Evolutionary conservation across 2,797 vertebrate species (phyloP).

Genomic region (Sarcophilus harrisii): DNA sequence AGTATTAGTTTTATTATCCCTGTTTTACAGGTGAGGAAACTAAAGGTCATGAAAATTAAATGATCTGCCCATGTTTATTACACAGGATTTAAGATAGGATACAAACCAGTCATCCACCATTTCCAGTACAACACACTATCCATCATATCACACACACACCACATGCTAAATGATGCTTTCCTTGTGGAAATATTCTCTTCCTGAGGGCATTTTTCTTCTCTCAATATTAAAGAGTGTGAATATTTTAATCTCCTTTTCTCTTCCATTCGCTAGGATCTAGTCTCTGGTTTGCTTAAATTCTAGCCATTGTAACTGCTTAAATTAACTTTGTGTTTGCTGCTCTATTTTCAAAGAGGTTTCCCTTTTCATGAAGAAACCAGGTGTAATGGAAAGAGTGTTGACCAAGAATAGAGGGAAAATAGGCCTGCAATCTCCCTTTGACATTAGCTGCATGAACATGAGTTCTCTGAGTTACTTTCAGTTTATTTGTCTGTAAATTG

Average conservation of each 20-base stretch:
- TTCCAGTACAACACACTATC: not conserved
- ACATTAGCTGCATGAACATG: not conserved
- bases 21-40: not conserved
- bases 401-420: not conserved
- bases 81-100: not conserved
- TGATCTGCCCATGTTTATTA: not conserved
- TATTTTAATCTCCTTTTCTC: not conserved
- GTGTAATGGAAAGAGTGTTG: not conserved
- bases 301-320: conserved; percentile 33
- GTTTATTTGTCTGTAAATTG: not conserved
- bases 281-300: not conserved
- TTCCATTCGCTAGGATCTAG: conserved; percentile 15
- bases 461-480: not conserved
- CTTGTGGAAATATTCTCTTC: not conserved
- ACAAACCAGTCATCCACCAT: not conserved
- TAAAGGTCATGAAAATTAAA: not conserved
- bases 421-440: not conserved
- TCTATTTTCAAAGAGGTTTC: not conserved
- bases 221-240: conserved; percentile 41
- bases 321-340: conserved; percentile 7
- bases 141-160: not conserved
- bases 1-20: not conserved
- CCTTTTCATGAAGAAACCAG: not conserved
- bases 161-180: conserved; percentile 68
- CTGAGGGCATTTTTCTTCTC: conserved; percentile 47